phyloP scores from a whole-genome alignment of 53 echinoderm and acorn worm species.

The Antedon mediterranea region DNA sequence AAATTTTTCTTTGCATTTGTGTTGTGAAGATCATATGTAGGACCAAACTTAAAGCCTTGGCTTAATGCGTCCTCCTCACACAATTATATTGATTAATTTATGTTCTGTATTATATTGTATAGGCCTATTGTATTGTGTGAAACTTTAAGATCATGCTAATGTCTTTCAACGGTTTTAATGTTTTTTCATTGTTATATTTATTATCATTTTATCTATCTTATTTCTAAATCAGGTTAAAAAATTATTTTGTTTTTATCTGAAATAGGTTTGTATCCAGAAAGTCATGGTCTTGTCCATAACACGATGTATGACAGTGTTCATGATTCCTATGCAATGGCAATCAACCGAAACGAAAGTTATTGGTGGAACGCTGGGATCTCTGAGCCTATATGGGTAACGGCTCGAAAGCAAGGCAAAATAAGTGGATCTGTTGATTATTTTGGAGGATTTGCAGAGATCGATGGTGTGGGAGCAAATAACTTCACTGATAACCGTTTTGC shows the following conservation, averaged over 20 bases:
- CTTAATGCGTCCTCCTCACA: too few species aligned
- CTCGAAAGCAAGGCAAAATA: not conserved
- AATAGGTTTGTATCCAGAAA: not conserved
- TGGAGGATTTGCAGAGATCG: not conserved
- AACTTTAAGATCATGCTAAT: too few species aligned
- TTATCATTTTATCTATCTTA: too few species aligned
- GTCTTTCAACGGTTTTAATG: too few species aligned
- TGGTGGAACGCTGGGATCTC: not conserved
- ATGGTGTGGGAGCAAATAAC: not conserved
- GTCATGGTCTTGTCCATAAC: not conserved
- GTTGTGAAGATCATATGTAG: too few species aligned
- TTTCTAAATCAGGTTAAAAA: too few species aligned
- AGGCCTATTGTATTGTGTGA: too few species aligned
- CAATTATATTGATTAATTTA: too few species aligned
- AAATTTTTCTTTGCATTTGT: too few species aligned
- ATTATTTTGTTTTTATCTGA: not conserved
- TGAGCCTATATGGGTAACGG: not conserved
- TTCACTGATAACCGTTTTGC: not conserved
- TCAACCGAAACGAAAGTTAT: not conserved
- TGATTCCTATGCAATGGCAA: not conserved
- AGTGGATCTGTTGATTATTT: not conserved
- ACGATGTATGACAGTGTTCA: not conserved
- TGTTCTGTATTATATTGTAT: too few species aligned
- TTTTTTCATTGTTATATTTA: too few species aligned
- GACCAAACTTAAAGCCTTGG: too few species aligned